phyloP scores from a whole-genome alignment of 2,888 invertebrate species.

The Platycnemis pennipes region DNA sequence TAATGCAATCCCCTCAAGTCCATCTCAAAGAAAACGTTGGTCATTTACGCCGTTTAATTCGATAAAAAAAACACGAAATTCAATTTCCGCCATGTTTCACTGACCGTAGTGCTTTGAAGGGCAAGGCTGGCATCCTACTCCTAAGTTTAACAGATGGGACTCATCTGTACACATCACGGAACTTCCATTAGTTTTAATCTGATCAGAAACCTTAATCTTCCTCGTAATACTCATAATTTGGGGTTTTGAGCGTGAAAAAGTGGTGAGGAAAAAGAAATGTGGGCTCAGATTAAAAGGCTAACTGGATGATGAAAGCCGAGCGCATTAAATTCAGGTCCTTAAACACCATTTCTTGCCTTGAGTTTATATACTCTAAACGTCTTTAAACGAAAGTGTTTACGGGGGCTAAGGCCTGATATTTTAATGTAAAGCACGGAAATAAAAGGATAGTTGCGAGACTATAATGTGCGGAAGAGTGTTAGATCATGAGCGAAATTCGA shows the following conservation, averaged over 20 bases:
- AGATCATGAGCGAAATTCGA: too few relatives aligned
- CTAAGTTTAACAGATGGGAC: background rate
- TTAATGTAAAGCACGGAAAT: too few relatives aligned
- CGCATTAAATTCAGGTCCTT: too few relatives aligned
- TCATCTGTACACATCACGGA: background rate
- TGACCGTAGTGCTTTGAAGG: background rate
- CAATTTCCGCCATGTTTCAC: background rate
- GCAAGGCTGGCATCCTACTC: background rate
- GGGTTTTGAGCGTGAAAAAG: background rate
- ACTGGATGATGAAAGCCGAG: too few relatives aligned
- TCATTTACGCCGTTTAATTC: background rate
- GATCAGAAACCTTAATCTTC: background rate
- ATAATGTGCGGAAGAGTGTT: too few relatives aligned
- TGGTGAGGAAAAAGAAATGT: background rate
- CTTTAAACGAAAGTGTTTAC: too few relatives aligned
- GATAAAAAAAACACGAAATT: background rate
- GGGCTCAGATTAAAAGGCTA: background rate
- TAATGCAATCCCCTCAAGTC: background rate
- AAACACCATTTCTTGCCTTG: too few relatives aligned
- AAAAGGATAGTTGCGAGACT: too few relatives aligned
- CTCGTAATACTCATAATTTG: background rate
- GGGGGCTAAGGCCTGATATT: too few relatives aligned
- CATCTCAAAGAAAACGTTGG: background rate
- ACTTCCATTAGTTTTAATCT: constrained; percentile 32
- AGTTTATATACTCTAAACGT: too few relatives aligned